Evolutionary conservation across 2,113 vertebrate species (phyloP), one percentile per base, ranked within the genome.

Genomic region (Urocynchramus pylzowi): DNA sequence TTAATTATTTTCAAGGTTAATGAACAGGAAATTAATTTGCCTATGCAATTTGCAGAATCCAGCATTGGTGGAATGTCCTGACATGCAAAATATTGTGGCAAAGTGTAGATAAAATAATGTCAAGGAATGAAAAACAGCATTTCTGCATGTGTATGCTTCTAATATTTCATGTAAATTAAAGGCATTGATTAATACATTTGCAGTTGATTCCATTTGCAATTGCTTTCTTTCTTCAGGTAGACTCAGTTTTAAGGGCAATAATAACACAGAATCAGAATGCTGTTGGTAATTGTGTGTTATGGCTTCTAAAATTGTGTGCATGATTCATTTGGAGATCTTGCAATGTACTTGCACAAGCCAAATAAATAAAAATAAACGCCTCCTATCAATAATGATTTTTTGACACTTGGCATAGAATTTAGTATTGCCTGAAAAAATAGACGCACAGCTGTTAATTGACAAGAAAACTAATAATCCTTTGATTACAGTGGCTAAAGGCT

Each of bases 401-500:
- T 92, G 80, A 96, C 76, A 96, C 85, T 96, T 93, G 68, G 71
- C 50, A 63, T 30, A 75, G 71, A 89, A 60, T 87, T 97, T 95
- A 96, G 35, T 97, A 78, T 81, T 97, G 9, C n/a, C 5, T 90
- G 82, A 68, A 94, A 89, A 96, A 88, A 93, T 70, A 95, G 83
- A 75, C 54, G 84, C 82, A 94, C 90, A 96, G 95, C 94, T 97
- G 95, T 96, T 98, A 98, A 98, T 97, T 97, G 96, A 95, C 95
- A 97, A 95, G 88, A 89, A 97, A 96, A 98, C 88, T 97, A 98
- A 98, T 98, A 91, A 89, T 95, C 96, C 96, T 97, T 97, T 98
- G 97, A 98, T 98, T 98, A 97, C 93, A 96, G 97, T 97, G 97
- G 97, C 97, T 97, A 97, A 97, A 95, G 90, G 84, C 97, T 97